A percentile compares a stretch with the other conserved stretches of the same genome.
Evolutionary conservation across 2,113 vertebrate species (phyloP).

Genomic region (Archilochus colubris): DNA sequence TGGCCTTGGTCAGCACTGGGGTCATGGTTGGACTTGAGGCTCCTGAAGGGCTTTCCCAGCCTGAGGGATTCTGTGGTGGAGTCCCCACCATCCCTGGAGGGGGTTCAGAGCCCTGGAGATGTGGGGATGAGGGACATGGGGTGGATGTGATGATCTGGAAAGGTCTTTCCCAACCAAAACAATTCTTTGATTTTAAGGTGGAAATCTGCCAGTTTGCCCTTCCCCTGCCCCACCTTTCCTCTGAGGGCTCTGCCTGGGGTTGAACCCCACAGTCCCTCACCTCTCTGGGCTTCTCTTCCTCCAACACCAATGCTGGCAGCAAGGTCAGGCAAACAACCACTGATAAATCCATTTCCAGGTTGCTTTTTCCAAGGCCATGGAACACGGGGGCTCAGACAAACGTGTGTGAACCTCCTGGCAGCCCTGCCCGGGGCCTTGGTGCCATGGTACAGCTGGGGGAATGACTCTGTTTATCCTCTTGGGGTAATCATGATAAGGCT

Average conservation of each 20-base stretch:
- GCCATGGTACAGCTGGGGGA: slow-evolving; percentile 91
- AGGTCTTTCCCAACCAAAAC: no score
- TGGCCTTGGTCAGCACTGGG: no score
- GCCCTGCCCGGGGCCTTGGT: slow-evolving; percentile 83
- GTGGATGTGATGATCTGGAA: no score
- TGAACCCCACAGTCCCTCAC: fast-evolving
- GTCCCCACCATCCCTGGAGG: no score
- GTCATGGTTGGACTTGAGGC: no score
- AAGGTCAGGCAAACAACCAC: slow-evolving; percentile 68
- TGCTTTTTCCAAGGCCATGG: slow-evolving; percentile 68
- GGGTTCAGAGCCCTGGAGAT: no score
- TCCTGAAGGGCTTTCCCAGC: no score
- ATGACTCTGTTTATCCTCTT: slow-evolving; percentile 82
- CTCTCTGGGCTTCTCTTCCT: fast-evolving
- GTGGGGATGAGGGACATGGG: no score
- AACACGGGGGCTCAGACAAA: background rate
- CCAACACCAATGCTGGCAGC: background rate
- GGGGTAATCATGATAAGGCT: slow-evolving; percentile 79
- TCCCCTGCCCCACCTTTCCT: fast-evolving
- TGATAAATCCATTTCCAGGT: slow-evolving; percentile 77
- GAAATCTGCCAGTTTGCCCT: background rate
- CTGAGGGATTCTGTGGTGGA: no score
- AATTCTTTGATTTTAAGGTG: no score
- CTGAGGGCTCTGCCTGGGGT: no score
- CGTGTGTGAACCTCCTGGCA: slow-evolving; percentile 54